These are phyloP conservation scores for Meloidogyne chitwoodi DNA, from an alignment of 1,140 invertebrate species.

Conservation along the genomic window DNA sequence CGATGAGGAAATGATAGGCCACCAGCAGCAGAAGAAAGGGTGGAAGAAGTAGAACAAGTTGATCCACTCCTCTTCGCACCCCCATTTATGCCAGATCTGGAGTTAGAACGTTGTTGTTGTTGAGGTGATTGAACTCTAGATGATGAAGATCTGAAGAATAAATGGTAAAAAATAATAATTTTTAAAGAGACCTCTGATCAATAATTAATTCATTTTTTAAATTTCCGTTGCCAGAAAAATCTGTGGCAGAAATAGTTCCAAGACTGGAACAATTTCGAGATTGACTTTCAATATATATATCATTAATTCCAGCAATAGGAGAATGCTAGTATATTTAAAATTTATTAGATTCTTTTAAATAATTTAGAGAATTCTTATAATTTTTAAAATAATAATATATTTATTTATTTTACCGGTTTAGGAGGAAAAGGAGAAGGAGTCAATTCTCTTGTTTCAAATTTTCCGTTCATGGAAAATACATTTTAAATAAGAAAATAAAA, in stretches of 20 bases:
- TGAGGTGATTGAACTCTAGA: neutral
- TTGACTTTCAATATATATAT: neutral
- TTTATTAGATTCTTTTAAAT: neutral
- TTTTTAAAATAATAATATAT: no score
- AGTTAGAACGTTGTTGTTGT: neutral
- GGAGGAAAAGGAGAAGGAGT: neutral
- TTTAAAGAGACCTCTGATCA: neutral
- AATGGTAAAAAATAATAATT: neutral
- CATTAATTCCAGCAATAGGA: neutral
- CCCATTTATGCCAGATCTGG: neutral
- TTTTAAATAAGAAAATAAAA: neutral
- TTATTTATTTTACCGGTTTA: neutral
- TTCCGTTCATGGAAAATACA: neutral
- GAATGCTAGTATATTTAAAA: no score
- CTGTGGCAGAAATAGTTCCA: neutral
- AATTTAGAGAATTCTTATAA: no score
- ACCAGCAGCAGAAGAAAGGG: neutral
- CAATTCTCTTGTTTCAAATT: neutral
- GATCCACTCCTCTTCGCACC: slow-evolving; percentile 11
- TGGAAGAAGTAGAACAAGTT: slow-evolving; percentile 13
- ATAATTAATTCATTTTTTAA: neutral
- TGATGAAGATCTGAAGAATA: neutral
- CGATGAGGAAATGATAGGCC: neutral
- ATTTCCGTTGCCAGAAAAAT: neutral
- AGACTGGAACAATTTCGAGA: neutral